Base-by-base conservation (phyloP, 2,797 vertebrate genomes). In the Atherinosoma microstoma region DNA sequence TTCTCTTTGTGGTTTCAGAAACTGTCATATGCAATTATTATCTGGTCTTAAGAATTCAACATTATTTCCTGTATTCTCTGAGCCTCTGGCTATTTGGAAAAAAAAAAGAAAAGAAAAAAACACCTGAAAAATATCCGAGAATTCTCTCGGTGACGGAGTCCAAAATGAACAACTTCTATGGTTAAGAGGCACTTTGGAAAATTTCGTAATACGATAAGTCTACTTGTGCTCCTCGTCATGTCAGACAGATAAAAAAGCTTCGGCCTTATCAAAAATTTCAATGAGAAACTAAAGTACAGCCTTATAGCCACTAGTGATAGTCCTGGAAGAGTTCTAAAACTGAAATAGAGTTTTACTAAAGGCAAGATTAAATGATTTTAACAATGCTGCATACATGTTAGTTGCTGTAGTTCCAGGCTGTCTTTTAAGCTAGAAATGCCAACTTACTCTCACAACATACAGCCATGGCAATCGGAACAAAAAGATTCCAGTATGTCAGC, bases 41-140 rank as follows among this genome's bases (percentile, higher is more conserved):
- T 59, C 36, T 45, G 13, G 8, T 32, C n/a, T 54, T 59, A 15
- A 56, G 32, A 32, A 42, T 58, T 61, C 51, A 3, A 54, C 2
- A 40, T 53, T 59, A 38, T 62, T 71, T 59, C 34, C 34, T 67
- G 1, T 38, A 56, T 51, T 32, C 15, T 45, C 58, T 29, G 40
- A 34, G 18, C 59, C 53, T 12, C 4, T 53, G 13, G 38, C 10
- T 47, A 29, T 45, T 56, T 62, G 3, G 16, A n/a, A n/a, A n/a
- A n/a, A n/a, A n/a, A n/a, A 3, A 11, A 6, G 7, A 29, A 29
- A 15, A 2, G 16, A 10, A 51, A 66, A n/a, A n/a, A 4, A 32
- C 6, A 56, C 36, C 18, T 29, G 45, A 59, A 24, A 57, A 9
- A 56, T 40, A 22, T 20, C 10, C 3, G 4, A n/a, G 29, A 53